Evolutionary conservation across 2,888 invertebrate species (phyloP).

Genomic region (Chrysina gloriosa): DNA sequence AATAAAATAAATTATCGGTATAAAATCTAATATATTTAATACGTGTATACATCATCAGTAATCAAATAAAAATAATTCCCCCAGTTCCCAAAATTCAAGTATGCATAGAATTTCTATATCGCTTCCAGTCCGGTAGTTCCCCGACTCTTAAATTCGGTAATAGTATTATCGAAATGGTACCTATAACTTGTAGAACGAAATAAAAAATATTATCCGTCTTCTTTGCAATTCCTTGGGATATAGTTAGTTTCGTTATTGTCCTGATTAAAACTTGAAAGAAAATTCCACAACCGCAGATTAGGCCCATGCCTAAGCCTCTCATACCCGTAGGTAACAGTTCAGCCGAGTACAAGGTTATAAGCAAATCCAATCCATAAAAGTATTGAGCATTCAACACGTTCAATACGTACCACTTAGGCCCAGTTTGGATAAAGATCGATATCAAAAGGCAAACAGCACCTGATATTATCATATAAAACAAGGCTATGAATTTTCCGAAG

Average conservation of each 20-base stretch:
- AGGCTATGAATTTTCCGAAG: conserved; percentile 25
- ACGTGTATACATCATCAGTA: no score
- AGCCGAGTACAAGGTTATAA: not conserved
- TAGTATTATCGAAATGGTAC: not conserved
- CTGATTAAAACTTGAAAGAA: not conserved
- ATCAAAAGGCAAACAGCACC: conserved; percentile 1
- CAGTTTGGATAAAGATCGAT: not conserved
- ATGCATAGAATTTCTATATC: conserved; percentile 5
- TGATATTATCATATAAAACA: conserved; percentile 1
- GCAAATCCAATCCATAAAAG: not conserved
- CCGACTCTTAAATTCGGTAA: not conserved
- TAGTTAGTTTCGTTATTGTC: not conserved
- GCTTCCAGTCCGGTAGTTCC: conserved; percentile 5
- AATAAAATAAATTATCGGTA: no score
- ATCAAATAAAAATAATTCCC: no score
- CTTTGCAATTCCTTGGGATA: not conserved
- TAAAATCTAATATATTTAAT: no score
- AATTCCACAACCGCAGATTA: not conserved
- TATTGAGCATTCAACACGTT: not conserved
- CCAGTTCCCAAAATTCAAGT: not conserved
- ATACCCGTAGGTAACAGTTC: conserved; percentile 5
- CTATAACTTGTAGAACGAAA: not conserved
- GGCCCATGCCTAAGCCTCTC: not conserved
- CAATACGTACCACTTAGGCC: not conserved
- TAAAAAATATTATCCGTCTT: not conserved